Base-by-base conservation (phyloP, 2,888 invertebrate genomes). In the Sipha maydis region DNA sequence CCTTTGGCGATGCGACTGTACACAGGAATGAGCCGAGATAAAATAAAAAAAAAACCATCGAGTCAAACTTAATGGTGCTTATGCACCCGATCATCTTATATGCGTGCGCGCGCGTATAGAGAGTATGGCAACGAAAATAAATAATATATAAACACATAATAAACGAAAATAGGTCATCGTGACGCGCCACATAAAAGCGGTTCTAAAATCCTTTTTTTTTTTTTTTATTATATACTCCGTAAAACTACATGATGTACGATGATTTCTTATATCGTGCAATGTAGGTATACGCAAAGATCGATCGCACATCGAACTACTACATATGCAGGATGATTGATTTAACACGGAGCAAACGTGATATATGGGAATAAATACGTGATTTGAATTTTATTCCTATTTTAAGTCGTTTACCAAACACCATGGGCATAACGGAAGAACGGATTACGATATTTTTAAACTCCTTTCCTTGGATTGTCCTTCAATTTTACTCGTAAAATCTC, bases 111-210 rank as follows among this genome's bases (percentile, higher is more conserved):
- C 61, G 61, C 61, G 21, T 21, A 21, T 19, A 61, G 14, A 21
- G 61, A 17, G 71, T 69, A 41, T 28, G 67, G 28, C 38, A 67
- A 80, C 80, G 28, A 48, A 83, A 83, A 83, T 83, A 83, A 83
- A 83, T 71, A 71, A 83, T 54, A n/a, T 69, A 28, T 69, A 69
- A 69, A 28, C 34, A 75, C 21, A 21, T 25, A 25, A 25, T 11
- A 25, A 41, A 25, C 3, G 9, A 75, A 83, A 31, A 83, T 83
- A 48, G 83, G 83, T 83, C 83, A 48, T 48, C 28, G 19, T 56
- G 56, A n/a, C 34, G 9, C 28, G 17, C 7, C 34, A 19, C 28
- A 11, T 31, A 8, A 31, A 48, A 54, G 3, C 31, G 31, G 71
- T 67, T 80, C 41, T 67, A 28, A 69, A 2, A 8, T 34, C 31